Conservation (phyloP, 2,888 invertebrate genomes). For the Lasioglossum malachurum region DNA sequence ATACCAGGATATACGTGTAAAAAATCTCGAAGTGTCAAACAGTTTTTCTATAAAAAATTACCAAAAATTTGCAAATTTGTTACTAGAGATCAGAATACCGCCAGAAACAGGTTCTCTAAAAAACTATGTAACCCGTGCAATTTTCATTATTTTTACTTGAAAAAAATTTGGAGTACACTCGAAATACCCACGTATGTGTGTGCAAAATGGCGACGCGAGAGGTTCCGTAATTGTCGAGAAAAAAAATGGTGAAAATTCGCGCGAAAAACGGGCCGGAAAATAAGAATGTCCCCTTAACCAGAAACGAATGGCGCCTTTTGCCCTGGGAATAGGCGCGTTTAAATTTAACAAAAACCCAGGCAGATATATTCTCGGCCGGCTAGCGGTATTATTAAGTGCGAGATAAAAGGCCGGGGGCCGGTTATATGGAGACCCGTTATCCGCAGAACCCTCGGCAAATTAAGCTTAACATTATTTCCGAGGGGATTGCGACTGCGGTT, state of each 20-base stretch:
- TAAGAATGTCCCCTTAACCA: not conserved
- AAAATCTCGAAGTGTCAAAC: too few species aligned
- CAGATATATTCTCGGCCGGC: conserved; percentile 9
- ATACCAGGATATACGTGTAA: too few species aligned
- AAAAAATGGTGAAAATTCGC: not conserved
- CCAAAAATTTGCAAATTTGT: too few species aligned
- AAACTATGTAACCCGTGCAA: not conserved
- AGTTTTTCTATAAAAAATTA: not conserved
- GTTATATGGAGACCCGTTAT: conserved; percentile 43
- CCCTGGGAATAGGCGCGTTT: not conserved
- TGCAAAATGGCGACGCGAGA: too few species aligned
- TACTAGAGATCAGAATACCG: too few species aligned
- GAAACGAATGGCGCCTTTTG: not conserved
- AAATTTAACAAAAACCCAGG: conserved; percentile 12
- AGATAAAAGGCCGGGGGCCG: conserved; percentile 42
- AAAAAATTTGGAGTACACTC: too few species aligned
- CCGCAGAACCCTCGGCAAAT: conserved; percentile 37
- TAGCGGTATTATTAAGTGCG: conserved; percentile 33
- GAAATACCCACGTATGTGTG: too few species aligned
- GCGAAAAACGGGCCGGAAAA: not conserved
- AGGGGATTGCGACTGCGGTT: conserved; percentile 41
- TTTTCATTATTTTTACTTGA: not conserved
- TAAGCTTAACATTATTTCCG: conserved; percentile 46
- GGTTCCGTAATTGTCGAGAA: not conserved
- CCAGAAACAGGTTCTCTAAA: not conserved